A percentile compares a stretch with the other conserved stretches of the same genome.
These are phyloP conservation scores for Pissodes strobi DNA, from an alignment of 1,140 invertebrate species.

Conservation along the genomic window DNA sequence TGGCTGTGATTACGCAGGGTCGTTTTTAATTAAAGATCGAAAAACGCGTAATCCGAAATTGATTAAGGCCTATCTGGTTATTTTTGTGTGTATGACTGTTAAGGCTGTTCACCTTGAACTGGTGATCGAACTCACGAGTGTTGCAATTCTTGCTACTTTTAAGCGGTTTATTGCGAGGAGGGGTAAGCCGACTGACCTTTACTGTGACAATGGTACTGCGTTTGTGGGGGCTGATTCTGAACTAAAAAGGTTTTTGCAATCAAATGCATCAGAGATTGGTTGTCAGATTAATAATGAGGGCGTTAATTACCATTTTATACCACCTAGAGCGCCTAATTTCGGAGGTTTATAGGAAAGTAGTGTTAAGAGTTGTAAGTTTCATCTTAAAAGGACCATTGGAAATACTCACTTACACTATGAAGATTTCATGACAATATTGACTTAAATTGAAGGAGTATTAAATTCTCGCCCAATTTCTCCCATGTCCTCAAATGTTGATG, in stretches of 20 bases:
- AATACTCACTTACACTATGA: conserved; percentile 34
- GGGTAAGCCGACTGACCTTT: too few species aligned
- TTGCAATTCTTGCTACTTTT: conserved; percentile 42
- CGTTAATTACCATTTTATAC: conserved; percentile 18
- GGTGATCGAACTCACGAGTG: conserved; percentile 42
- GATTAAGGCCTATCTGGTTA: conserved; percentile 42
- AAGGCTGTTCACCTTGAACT: conserved; percentile 51
- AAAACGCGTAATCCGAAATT: conserved; percentile 37
- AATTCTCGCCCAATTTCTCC: conserved; percentile 36
- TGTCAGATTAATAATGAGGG: conserved; percentile 15
- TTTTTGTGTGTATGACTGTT: conserved; percentile 32
- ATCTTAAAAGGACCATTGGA: conserved; percentile 42
- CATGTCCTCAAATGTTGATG: conserved; percentile 36
- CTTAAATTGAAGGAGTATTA: conserved; percentile 37
- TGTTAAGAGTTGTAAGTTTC: conserved; percentile 54
- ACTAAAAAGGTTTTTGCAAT: conserved; percentile 53
- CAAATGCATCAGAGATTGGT: too few species aligned
- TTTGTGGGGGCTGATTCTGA: conserved; percentile 44
- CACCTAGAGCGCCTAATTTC: conserved; percentile 54
- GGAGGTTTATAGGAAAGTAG: conserved; percentile 55
- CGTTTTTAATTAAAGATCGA: conserved; percentile 41
- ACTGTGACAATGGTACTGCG: conserved; percentile 44
- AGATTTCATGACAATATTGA: conserved; percentile 33
- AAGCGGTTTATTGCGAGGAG: conserved; percentile 46
- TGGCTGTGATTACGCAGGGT: conserved; percentile 52